Percentiles rank a stretch among this genome's conserved stretches.
Conservation (phyloP, 2,888 invertebrate genomes). For the Drosophila ustulata region DNA sequence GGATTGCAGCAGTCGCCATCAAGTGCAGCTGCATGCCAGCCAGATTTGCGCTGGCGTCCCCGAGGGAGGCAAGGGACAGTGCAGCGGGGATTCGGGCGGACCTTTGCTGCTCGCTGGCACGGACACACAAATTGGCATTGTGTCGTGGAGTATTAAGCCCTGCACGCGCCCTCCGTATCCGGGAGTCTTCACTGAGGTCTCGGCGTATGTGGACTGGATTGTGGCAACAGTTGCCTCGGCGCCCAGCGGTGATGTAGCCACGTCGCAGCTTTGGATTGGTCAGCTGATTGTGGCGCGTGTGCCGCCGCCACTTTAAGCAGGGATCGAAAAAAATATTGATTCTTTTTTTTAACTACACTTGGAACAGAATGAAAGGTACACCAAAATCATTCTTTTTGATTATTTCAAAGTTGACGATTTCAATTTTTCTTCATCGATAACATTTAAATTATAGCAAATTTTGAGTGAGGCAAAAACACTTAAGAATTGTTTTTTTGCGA, state of each 20-base stretch:
- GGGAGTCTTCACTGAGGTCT: constrained; percentile 85
- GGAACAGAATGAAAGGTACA: no score
- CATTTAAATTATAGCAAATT: no score
- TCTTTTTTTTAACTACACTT: no score
- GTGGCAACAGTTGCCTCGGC: constrained; percentile 62
- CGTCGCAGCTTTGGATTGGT: constrained; percentile 58
- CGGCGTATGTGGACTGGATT: constrained; percentile 84
- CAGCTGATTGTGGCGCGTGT: constrained; percentile 65
- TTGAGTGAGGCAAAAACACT: no score
- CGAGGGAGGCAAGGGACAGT: constrained; percentile 85
- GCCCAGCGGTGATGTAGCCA: neutral
- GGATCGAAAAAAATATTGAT: no score
- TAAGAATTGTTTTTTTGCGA: no score
- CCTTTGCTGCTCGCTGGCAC: constrained; percentile 82
- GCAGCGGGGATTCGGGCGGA: constrained; percentile 85
- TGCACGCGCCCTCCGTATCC: constrained; percentile 84
- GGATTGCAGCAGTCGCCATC: constrained; percentile 82
- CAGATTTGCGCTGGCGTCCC: constrained; percentile 85
- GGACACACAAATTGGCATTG: constrained; percentile 84
- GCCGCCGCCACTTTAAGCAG: constrained; percentile 58
- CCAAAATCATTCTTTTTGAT: no score
- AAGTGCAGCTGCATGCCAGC: constrained; percentile 73
- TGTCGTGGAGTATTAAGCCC: constrained; percentile 85
- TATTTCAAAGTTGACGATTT: no score
- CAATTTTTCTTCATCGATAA: no score